phyloP scores from a whole-genome alignment of 2,888 invertebrate genomes.

The Pardosa pseudoannulata region DNA sequence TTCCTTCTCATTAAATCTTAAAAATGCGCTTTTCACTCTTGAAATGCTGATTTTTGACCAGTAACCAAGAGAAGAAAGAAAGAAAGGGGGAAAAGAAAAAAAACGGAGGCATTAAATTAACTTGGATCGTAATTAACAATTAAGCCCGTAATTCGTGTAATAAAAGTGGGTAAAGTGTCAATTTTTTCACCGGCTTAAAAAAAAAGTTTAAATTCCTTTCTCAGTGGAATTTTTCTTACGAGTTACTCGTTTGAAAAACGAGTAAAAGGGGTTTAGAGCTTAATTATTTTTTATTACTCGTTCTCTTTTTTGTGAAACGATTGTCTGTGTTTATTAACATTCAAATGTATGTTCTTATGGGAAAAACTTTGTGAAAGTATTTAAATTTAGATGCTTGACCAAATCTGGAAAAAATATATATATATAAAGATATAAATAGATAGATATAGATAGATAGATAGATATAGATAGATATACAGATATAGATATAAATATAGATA shows the following conservation, averaged over 20 bases:
- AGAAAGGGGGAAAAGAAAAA: too few relatives aligned
- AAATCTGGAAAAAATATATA: too few relatives aligned
- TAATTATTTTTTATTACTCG: not conserved
- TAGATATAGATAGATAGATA: too few relatives aligned
- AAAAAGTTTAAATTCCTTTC: not conserved
- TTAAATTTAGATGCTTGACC: too few relatives aligned
- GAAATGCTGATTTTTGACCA: constrained; percentile 47
- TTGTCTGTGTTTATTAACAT: too few relatives aligned
- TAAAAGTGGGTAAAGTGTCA: not conserved
- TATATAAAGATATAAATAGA: too few relatives aligned
- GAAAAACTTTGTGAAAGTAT: too few relatives aligned
- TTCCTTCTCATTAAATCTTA: not conserved
- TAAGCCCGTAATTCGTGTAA: constrained; percentile 5
- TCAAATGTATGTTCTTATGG: too few relatives aligned
- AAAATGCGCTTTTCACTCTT: constrained; percentile 16
- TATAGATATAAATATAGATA: too few relatives aligned
- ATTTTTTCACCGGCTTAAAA: not conserved
- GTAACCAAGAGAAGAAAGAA: not conserved
- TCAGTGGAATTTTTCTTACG: not conserved
- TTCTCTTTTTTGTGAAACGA: too few relatives aligned
- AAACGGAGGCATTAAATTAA: constrained; percentile 63
- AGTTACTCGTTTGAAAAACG: not conserved
- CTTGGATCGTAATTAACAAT: constrained; percentile 69
- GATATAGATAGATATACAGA: too few relatives aligned
- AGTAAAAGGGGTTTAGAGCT: not conserved